Percentiles rank a stretch among this genome's conserved stretches.
Conservation (phyloP, 2,113 vertebrate genomes). For the Bucco capensis region DNA sequence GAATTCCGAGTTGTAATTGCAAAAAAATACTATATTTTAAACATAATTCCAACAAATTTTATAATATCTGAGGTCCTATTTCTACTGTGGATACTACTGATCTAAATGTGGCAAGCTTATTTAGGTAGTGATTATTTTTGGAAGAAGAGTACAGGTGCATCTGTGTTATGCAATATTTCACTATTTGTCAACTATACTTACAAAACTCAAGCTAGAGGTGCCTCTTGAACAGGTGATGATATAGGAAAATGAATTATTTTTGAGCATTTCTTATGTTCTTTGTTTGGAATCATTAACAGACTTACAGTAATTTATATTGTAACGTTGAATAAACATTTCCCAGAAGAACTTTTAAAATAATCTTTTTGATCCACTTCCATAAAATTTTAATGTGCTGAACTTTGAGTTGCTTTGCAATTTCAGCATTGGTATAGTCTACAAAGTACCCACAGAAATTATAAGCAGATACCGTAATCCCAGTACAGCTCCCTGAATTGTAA, state of each 20-base stretch:
- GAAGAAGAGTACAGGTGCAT: not conserved
- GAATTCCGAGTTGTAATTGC: not conserved
- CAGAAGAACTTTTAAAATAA: constrained; percentile 47
- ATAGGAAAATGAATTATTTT: not conserved
- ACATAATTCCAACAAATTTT: not conserved
- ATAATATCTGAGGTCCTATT: not conserved
- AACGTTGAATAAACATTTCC: constrained; percentile 38
- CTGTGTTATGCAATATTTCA: not conserved
- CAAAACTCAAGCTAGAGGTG: not conserved
- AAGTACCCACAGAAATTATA: not conserved
- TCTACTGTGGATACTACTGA: not conserved
- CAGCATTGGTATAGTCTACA: not conserved
- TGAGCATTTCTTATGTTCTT: constrained; percentile 4
- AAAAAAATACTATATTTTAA: not conserved
- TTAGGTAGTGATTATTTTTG: not conserved
- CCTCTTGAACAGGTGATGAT: not conserved
- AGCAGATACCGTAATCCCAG: not conserved
- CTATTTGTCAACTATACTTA: not conserved
- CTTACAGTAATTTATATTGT: constrained; percentile 38
- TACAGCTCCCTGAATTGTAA: not conserved
- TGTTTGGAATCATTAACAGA: constrained; percentile 28
- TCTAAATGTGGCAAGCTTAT: not conserved
- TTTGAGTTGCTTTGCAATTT: constrained; percentile 43
- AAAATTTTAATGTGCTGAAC: constrained; percentile 47
- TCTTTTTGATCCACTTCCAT: constrained; percentile 50